Conservation (phyloP, 2,888 invertebrate genomes). For the Drosophila neotestacea region DNA sequence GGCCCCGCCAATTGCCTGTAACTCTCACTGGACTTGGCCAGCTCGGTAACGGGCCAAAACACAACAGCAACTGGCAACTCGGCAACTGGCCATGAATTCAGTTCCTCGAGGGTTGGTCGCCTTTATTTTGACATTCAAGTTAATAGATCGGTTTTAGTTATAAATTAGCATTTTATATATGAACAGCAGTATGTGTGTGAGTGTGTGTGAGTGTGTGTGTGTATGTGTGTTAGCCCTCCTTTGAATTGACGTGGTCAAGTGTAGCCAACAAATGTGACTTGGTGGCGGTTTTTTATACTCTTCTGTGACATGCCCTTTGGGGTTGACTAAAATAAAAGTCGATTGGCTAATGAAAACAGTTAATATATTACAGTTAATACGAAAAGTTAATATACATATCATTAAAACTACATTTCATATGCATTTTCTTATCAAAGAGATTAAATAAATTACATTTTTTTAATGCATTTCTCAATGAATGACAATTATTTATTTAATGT, state of each 20-base stretch:
- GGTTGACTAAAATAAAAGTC: conserved; percentile 45
- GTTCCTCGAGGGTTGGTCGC: conserved; percentile 58
- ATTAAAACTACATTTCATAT: conserved; percentile 19
- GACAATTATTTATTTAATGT: neutral
- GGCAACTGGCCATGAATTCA: conserved; percentile 49
- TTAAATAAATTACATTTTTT: conserved; percentile 10
- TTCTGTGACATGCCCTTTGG: conserved; percentile 19
- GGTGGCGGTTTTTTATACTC: conserved; percentile 44
- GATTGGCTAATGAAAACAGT: conserved; percentile 40
- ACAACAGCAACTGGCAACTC: conserved; percentile 9
- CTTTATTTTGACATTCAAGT: conserved; percentile 79
- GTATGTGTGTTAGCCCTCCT: conserved; percentile 38
- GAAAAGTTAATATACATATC: conserved; percentile 20
- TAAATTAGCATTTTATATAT: conserved; percentile 80
- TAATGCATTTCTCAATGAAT: conserved; percentile 2
- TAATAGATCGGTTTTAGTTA: conserved; percentile 81
- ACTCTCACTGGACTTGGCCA: conserved; percentile 44
- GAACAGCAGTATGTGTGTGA: conserved; percentile 20
- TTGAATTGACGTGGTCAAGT: conserved; percentile 54
- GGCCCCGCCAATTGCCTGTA: conserved; percentile 42
- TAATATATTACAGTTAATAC: conserved; percentile 35
- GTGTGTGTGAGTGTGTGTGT: conserved; percentile 18
- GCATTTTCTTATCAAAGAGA: conserved; percentile 9
- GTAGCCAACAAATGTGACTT: conserved; percentile 41
- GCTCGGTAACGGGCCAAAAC: conserved; percentile 6